These are phyloP conservation scores for Desmodus rotundus DNA, from an alignment of 2,113 vertebrate species.

Conservation along the genomic window DNA sequence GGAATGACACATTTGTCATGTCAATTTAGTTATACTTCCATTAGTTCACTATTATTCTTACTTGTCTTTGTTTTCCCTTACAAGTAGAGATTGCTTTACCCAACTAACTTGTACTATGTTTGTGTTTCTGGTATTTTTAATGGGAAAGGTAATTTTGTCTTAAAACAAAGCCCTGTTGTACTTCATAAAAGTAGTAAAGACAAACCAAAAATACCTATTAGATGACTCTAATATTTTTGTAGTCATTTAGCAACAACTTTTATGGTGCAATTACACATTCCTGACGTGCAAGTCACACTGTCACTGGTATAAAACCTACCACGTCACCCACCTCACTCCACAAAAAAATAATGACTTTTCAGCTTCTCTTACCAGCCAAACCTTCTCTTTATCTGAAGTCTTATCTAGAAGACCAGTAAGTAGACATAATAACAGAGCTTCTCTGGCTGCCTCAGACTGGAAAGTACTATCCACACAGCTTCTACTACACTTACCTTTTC, in stretches of 20 bases:
- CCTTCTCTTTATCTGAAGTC: neutral
- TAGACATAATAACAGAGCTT: neutral
- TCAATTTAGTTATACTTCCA: neutral
- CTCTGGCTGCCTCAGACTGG: neutral
- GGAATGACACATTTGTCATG: neutral
- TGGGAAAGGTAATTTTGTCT: conserved; percentile 29
- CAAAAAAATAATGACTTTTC: neutral
- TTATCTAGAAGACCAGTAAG: neutral
- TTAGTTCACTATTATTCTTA: neutral
- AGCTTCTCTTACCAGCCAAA: neutral
- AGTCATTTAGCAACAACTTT: neutral
- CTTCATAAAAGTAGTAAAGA: neutral
- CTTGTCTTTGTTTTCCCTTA: neutral
- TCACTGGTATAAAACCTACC: neutral
- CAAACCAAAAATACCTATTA: neutral
- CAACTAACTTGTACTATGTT: neutral
- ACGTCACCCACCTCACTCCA: neutral
- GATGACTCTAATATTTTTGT: neutral
- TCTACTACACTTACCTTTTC: neutral
- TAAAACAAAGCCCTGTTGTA: neutral
- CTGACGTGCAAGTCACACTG: neutral
- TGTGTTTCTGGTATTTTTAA: conserved; percentile 6
- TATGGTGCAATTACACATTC: neutral
- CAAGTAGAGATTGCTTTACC: neutral
- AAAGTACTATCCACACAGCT: neutral